Conservation (phyloP, 2,797 vertebrate genomes). For the Cyprinodon diabolis region DNA sequence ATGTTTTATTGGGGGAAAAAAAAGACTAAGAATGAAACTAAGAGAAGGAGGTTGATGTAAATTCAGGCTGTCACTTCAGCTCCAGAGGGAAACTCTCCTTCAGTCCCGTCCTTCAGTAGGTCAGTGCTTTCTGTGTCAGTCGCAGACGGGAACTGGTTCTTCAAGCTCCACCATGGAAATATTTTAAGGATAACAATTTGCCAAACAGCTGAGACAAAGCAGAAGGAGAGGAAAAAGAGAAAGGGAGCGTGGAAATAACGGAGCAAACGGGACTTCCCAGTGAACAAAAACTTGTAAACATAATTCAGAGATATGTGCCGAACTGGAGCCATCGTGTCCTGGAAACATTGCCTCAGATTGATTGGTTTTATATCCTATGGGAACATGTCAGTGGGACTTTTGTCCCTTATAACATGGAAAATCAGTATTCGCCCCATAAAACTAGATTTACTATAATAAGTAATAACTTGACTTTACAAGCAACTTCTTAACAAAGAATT, state of each 20-base stretch:
- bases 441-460: conserved; percentile 49
- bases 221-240: conserved; percentile 35
- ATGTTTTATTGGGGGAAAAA: not conserved
- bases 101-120: conserved; percentile 37
- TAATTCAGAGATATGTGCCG: conserved; percentile 23
- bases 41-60: conserved; percentile 15
- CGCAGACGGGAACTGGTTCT: conserved; percentile 57
- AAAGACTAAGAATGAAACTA: conserved; percentile 4
- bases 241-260: conserved; percentile 36
- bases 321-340: conserved; percentile 37
- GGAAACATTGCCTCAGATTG: conserved; percentile 17
- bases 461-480: conserved; percentile 35
- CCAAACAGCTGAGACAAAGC: conserved; percentile 58
- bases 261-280: conserved; percentile 25
- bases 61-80: conserved; percentile 29
- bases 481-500: conserved; percentile 11
- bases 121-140: conserved; percentile 61
- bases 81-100: conserved; percentile 27
- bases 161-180: conserved; percentile 58
- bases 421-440: conserved; percentile 33
- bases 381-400: conserved; percentile 42
- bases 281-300: conserved; percentile 31
- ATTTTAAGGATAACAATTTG: conserved; percentile 61
- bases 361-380: conserved; percentile 21
- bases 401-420: conserved; percentile 44